Conservation (phyloP, 2,797 vertebrate species). For the Alauda arvensis region DNA sequence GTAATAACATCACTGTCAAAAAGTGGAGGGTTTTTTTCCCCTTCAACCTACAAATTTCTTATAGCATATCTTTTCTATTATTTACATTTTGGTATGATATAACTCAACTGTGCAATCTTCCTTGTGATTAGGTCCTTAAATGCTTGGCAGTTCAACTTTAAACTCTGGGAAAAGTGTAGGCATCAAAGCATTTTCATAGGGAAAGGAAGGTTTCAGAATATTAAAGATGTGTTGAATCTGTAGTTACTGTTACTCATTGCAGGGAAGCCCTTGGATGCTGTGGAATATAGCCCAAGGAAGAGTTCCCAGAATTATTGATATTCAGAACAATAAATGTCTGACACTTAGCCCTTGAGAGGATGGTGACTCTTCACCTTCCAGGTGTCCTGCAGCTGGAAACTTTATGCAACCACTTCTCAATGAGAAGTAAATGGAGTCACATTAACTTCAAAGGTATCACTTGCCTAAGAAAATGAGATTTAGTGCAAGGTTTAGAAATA, state of each 20-base stretch:
- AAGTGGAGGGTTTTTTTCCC: background rate
- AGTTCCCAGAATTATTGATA: background rate
- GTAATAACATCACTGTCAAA: background rate
- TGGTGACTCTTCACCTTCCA: background rate
- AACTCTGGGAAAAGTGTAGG: background rate
- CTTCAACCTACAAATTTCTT: background rate
- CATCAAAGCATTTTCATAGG: background rate
- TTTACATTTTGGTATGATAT: background rate
- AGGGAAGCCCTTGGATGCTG: background rate
- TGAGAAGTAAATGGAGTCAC: background rate
- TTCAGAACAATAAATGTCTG: background rate
- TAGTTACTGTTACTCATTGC: background rate
- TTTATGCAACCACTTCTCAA: background rate
- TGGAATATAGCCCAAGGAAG: background rate
- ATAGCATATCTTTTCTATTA: background rate
- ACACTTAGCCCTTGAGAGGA: background rate
- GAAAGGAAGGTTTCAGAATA: background rate
- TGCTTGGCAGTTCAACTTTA: background rate
- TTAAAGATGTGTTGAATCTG: constrained; percentile 10
- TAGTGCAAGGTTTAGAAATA: background rate
- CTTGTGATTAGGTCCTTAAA: background rate
- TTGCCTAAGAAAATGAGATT: background rate
- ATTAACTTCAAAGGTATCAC: background rate
- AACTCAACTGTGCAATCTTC: background rate
- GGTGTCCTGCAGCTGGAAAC: background rate